Base-by-base conservation (phyloP, 2,888 invertebrate genomes). In the Tachina grossa region DNA sequence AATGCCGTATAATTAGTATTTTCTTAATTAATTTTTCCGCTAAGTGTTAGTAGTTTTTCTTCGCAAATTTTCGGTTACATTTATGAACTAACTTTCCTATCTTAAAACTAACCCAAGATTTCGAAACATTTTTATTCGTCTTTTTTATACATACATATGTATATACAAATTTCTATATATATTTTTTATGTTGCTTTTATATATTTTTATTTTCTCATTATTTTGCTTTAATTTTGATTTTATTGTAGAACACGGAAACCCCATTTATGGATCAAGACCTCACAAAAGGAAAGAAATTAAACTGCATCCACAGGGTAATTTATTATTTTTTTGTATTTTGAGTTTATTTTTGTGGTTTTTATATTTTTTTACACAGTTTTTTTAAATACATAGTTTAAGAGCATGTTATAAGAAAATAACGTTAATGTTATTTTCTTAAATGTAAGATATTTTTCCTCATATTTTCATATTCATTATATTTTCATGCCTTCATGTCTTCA, bases 221-320 rank as follows among this genome's bases (percentile, higher is more conserved):
- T 51, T 75, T 59, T 66, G 61, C 83, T 83, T 84, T 63, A 71
- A 31, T 78, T 84, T 74, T 84, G 49, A 80, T 82, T 83, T 75
- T 72, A 81, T 71, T 88, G 88, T 92, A 92, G 92, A 92, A 90
- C 89, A 91, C 89, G 92, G 91, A 91, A 90, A 90, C 89, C 92
- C 90, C 89, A 89, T 91, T 90, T 91, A 91, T 90, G 91, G 90
- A 90, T 88, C 90, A 90, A 90, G 90, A 91, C 89, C 89, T 89
- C 91, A 89, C 89, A 92, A 91, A 92, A 90, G 92, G 92, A 92
- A 92, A 91, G 92, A 92, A 89, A 90, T 91, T 89, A 92, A 92
- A 90, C 91, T 90, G 88, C 92, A 92, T 91, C 90, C 92, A 91
- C 90, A 91, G 89, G 92, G 92, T 92, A 92, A 92, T 65, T 83